Evolutionary conservation across 2,797 vertebrate genomes (phyloP).

Genomic region (Pseudochaenichthys georgianus): DNA sequence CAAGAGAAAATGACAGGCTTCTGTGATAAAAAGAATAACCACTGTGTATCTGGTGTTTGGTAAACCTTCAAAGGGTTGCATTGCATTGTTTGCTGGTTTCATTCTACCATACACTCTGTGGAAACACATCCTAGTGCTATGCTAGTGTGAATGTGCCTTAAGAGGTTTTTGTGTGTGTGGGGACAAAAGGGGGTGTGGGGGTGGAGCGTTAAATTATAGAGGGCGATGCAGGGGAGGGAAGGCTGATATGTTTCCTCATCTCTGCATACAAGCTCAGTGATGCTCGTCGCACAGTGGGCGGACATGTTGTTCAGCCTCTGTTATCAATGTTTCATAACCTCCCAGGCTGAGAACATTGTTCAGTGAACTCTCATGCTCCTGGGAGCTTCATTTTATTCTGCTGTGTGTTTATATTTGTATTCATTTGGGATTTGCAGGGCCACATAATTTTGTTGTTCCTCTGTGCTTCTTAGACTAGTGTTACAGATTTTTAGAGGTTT

Average conservation of each 20-base stretch:
- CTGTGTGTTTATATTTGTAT: slow-evolving; percentile 42
- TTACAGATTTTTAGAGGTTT: no score
- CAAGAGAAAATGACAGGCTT: no score
- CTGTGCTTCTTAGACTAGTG: no score
- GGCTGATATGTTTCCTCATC: slow-evolving; percentile 28
- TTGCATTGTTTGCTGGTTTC: neutral
- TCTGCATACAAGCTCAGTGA: slow-evolving; percentile 15
- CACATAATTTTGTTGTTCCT: neutral
- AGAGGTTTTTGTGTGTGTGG: neutral
- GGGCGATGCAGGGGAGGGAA: slow-evolving; percentile 3
- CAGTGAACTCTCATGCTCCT: slow-evolving; percentile 43
- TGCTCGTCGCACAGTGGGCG: slow-evolving; percentile 11
- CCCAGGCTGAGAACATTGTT: slow-evolving; percentile 45
- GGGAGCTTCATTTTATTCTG: slow-evolving; percentile 30
- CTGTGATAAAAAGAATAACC: neutral
- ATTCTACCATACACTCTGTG: neutral
- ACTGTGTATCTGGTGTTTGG: neutral
- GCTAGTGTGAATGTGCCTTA: neutral
- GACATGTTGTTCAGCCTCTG: slow-evolving; percentile 38
- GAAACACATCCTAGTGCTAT: neutral
- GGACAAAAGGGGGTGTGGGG: neutral
- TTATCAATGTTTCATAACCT: slow-evolving; percentile 62
- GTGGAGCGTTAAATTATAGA: slow-evolving; percentile 31
- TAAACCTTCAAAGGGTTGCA: neutral
- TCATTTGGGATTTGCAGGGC: slow-evolving; percentile 35